A percentile compares a stretch with the other conserved stretches of the same genome.
Evolutionary conservation across 2,888 invertebrate species (phyloP).

Genomic region (Agriotes lineatus): DNA sequence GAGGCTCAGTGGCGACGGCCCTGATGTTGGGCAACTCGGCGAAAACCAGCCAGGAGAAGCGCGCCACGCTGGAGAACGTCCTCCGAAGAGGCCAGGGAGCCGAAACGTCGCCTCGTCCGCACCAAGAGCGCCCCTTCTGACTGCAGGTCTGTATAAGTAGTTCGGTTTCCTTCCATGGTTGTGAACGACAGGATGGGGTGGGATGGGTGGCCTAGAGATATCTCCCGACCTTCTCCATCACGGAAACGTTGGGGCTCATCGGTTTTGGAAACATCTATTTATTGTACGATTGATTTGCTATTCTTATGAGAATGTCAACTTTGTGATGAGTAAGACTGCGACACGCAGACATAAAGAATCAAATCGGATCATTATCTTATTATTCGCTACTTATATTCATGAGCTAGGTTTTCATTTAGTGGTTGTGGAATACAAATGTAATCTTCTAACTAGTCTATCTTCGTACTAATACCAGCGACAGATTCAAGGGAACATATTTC

Average conservation of each 20-base stretch:
- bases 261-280: conserved; percentile 19
- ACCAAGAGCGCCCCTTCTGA: conserved; percentile 52
- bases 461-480: no score
- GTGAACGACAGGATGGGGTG: no score
- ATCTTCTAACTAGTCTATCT: no score
- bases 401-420: no score
- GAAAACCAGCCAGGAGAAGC: conserved; percentile 52
- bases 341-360: conserved; percentile 10
- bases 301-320: conserved; percentile 20
- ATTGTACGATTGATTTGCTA: conserved; percentile 24
- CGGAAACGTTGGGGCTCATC: conserved; percentile 25
- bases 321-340: not conserved
- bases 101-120: conserved; percentile 59
- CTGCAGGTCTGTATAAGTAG: no score
- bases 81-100: conserved; percentile 58
- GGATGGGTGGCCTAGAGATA: conserved; percentile 23
- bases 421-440: no score
- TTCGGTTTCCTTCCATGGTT: no score
- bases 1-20: conserved; percentile 59
- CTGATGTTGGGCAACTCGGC: conserved; percentile 49
- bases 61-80: conserved; percentile 52
- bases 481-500: no score
- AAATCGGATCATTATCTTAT: no score
- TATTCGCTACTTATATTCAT: no score
- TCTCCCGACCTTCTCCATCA: conserved; percentile 28